Evolutionary conservation across 2,888 invertebrate species (phyloP).

Genomic region (Drosophila peninsularis): DNA sequence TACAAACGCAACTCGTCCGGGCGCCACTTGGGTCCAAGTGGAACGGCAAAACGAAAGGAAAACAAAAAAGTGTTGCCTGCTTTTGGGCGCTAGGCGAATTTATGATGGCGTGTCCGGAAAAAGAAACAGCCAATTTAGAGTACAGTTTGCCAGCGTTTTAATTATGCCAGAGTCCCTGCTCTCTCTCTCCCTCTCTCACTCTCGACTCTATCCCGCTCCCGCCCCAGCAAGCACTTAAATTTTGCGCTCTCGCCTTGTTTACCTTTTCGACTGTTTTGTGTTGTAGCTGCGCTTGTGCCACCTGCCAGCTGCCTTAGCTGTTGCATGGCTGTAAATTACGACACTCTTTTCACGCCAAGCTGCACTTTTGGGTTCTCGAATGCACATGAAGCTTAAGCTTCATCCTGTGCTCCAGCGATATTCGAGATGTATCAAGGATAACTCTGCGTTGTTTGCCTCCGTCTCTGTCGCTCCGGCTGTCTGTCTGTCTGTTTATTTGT

Average conservation of each 20-base stretch:
- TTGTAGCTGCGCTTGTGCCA: conserved; percentile 24
- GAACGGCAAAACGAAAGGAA: conserved; percentile 10
- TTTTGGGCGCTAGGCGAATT: conserved; percentile 59
- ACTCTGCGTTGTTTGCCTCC: conserved; percentile 21
- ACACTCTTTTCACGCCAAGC: conserved; percentile 71
- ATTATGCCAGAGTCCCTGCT: conserved; percentile 46
- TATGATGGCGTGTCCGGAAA: conserved; percentile 35
- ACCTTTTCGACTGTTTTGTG: conserved; percentile 23
- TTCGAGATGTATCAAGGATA: conserved; percentile 46
- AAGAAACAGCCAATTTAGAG: conserved; percentile 58
- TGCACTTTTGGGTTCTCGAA: conserved; percentile 69
- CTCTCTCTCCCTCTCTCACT: not conserved
- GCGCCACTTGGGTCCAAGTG: conserved; percentile 52
- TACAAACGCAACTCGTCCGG: conserved; percentile 34
- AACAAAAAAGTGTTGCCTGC: conserved; percentile 42
- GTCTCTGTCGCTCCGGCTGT: conserved; percentile 15
- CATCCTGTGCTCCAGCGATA: conserved; percentile 10
- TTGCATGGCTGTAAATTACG: conserved; percentile 65
- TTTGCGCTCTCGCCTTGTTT: conserved; percentile 35
- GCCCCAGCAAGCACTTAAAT: not conserved
- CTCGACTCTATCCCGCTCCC: too few species aligned
- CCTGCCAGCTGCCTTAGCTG: conserved; percentile 24
- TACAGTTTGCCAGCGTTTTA: conserved; percentile 57
- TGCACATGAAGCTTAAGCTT: conserved; percentile 25
- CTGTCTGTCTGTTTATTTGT: conserved; percentile 31